Conservation (phyloP, 2,888 invertebrate species). For the Pemphredon lugubris region DNA sequence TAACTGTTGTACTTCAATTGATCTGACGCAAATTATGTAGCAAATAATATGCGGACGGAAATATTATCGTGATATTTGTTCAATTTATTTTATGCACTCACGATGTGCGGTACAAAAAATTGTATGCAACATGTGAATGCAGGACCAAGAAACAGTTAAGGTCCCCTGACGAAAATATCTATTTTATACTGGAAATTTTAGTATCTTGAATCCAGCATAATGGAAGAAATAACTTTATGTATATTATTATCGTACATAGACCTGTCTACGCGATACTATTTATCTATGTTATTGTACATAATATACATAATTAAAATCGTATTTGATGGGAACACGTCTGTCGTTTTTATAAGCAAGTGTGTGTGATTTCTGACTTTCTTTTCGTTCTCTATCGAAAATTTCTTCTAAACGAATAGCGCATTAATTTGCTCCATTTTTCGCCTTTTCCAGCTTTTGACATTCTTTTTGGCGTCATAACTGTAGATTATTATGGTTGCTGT, state of each 20-base stretch:
- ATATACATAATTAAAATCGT: constrained; percentile 59
- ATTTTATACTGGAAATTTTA: constrained; percentile 58
- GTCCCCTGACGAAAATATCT: constrained; percentile 48
- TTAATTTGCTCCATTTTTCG: constrained; percentile 14
- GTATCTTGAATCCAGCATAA: constrained; percentile 62
- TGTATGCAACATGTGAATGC: constrained; percentile 22
- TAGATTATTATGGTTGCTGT: neutral
- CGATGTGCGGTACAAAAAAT: constrained; percentile 6
- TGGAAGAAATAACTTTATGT: constrained; percentile 65
- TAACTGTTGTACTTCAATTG: constrained; percentile 34
- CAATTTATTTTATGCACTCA: constrained; percentile 18
- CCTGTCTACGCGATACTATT: constrained; percentile 65
- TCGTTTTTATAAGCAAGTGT: constrained; percentile 53
- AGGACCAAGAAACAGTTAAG: constrained; percentile 45
- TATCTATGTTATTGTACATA: constrained; percentile 70
- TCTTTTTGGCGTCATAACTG: neutral
- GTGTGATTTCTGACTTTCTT: constrained; percentile 21
- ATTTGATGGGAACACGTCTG: constrained; percentile 64
- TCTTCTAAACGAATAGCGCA: constrained; percentile 21
- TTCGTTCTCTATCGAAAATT: constrained; percentile 40
- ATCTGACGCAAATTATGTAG: neutral
- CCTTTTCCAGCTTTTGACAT: constrained; percentile 8
- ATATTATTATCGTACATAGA: constrained; percentile 65
- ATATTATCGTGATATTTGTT: constrained; percentile 8
- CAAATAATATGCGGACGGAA: neutral